Conservation (phyloP, 2,113 vertebrate species). For the Pelodiscus sinensis region DNA sequence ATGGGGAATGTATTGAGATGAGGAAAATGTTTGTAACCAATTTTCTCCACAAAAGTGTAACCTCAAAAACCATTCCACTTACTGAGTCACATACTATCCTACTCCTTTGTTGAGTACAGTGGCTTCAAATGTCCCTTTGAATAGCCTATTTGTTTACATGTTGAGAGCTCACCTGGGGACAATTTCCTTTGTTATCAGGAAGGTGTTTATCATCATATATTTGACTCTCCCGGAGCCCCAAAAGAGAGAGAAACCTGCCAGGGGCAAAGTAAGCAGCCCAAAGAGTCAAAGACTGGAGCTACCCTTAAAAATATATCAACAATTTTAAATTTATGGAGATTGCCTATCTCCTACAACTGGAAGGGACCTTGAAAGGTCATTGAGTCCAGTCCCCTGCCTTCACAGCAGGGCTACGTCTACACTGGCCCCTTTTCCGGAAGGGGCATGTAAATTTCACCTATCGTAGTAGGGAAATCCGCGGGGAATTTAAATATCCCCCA, state of each 20-base stretch:
- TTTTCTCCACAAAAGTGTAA: not conserved
- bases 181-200: not conserved
- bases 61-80: not conserved
- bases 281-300: not conserved
- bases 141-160: slow-evolving; percentile 51
- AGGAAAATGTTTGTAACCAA: not conserved
- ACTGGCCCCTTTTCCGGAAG: too few species aligned
- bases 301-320: not conserved
- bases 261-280: not conserved
- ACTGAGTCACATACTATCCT: not conserved
- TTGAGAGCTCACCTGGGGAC: not conserved
- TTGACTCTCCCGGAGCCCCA: not conserved
- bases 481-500: too few species aligned
- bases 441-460: too few species aligned
- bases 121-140: slow-evolving; percentile 21
- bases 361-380: too few species aligned
- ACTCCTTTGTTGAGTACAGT: not conserved
- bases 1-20: not conserved
- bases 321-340: too few species aligned
- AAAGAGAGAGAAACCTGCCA: not conserved
- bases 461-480: too few species aligned
- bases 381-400: too few species aligned
- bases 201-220: not conserved
- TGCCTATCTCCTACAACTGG: too few species aligned
- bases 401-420: too few species aligned